Base-by-base conservation (phyloP, 2,888 invertebrate genomes). In the Fabriciana adippe region DNA sequence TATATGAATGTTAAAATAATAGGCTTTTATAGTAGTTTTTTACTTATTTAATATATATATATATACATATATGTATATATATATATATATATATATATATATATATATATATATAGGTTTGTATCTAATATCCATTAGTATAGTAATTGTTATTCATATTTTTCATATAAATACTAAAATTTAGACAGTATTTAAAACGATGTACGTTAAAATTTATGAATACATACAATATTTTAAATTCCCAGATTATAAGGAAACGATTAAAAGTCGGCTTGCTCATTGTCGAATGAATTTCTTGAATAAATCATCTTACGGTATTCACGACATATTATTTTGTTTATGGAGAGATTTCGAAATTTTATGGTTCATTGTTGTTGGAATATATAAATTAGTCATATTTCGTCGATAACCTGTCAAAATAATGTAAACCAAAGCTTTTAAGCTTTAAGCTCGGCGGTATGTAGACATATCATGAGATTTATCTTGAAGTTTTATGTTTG, bases 251-350 rank as follows among this genome's bases (percentile, higher is more conserved):
- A 79, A 70, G 68, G 73, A 79, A 76, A 66, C 56, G 71, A 71
- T 79, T 80, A 78, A 78, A 82, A 80, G 78, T 82, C 80, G 78
- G 79, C 78, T 79, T 81, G 79, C 79, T 76, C 84, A 83, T 82
- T 82, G 80, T 61, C 48, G 64, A 71, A 61, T 66, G 60, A 64
- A 68, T 60, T 65, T 64, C 62, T 66, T 81, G 72, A 81, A 85
- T 85, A 85, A 85, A 86, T 84, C 82, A 85, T 81, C 81, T 76
- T 80, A 77, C 77, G 78, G 77, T 72, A 73, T 84, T 82, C 81
- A 74, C 81, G 77, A 84, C 78, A 84, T 86, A 88, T 88, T 82
- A 85, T 86, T 87, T 88, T 88, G 86, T 86, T 78, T 84, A 82
- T 79, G 81, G 74, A 77, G 79, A 79, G 79, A 78, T 75, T 76